These are phyloP conservation scores for Syngnathus floridae DNA, from an alignment of 2,113 vertebrate genomes.

Conservation along the genomic window DNA sequence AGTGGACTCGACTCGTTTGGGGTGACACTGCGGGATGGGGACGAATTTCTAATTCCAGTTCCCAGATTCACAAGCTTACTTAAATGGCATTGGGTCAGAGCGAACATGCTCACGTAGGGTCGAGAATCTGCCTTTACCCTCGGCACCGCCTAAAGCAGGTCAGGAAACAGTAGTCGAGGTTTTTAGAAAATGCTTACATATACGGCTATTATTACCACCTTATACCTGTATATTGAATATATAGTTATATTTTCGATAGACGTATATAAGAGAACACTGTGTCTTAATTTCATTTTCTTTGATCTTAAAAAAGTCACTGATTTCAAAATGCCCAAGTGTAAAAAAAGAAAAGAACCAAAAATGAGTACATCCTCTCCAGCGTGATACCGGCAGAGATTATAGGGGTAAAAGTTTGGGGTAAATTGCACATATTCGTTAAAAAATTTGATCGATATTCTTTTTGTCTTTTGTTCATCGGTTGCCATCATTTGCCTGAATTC, in stretches of 20 bases:
- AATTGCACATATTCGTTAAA: conserved; percentile 70
- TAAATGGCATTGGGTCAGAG: conserved; percentile 58
- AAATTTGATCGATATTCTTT: conserved; percentile 46
- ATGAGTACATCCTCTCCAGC: conserved; percentile 60
- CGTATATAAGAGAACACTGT: conserved; percentile 79
- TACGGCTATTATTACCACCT: conserved; percentile 79
- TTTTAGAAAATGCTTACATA: conserved; percentile 82
- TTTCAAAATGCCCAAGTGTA: conserved; percentile 80
- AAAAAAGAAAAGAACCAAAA: conserved; percentile 24
- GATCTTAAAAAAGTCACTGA: conserved; percentile 76
- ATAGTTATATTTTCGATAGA: conserved; percentile 79
- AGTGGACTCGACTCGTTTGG: conserved; percentile 43
- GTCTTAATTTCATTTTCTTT: conserved; percentile 73
- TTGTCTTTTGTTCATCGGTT: conserved; percentile 67
- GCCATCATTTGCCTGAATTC: conserved; percentile 78
- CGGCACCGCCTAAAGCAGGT: conserved; percentile 72
- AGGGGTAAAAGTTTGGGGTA: conserved; percentile 71
- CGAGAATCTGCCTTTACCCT: conserved; percentile 64
- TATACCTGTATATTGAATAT: conserved; percentile 75
- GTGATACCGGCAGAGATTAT: conserved; percentile 64
- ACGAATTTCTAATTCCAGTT: conserved; percentile 8
- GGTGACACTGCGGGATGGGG: conserved; percentile 50
- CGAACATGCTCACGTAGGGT: conserved; percentile 53
- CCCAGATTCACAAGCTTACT: conserved; percentile 51
- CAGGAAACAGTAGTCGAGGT: conserved; percentile 78